Evolutionary conservation across 2,888 invertebrate genomes (phyloP), one percentile per base, ranked within the genome.

Genomic region (Merodon equestris): DNA sequence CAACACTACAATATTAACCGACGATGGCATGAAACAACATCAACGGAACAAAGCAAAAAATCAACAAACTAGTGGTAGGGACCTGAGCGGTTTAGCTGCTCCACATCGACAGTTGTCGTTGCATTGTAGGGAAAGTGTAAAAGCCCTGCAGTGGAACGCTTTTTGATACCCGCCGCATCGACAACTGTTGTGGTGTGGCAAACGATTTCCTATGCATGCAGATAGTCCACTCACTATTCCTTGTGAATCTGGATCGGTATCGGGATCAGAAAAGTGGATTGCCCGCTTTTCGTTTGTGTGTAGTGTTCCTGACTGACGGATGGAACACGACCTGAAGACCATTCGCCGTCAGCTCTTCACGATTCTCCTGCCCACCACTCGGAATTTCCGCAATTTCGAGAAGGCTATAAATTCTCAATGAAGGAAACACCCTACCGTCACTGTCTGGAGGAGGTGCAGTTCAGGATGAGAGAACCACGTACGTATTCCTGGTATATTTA

Each of bases 141-240:
- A 79, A 70, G 79, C 79, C 79, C 70, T 45, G 79, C 77, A 79
- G 70, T 68, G 68, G 53, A 67, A 72, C 77, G 77, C 73, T 79
- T 77, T 77, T 54, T 68, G 77, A 73, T 68, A 64, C 63, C 56
- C 68, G 64, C 73, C 79, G 63, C 79, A 74, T 70, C 79, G 70
- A 74, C 64, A 79, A 79, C 79, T 79, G 73, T 74, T 63, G 68
- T 70, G 74, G 79, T 2, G 27, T 79, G 79, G 74, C 79, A 79
- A 79, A 66, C 79, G 74, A 79, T 79, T 79, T 79, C 74, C 74
- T 74, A 79, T 74, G 64, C 74, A 74, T 79, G 64, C 64, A 70
- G 79, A 68, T 70, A 74, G 79, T 74, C 79, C 27, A 27, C 27
- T 27, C 27, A 27, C 7, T 7, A 27, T 27, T 7, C 27, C 27